These are phyloP conservation scores for Clytia hemisphaerica DNA, from an alignment of 30 jellyfish, hydroid and myxozoan genomes.

Conservation along the genomic window DNA sequence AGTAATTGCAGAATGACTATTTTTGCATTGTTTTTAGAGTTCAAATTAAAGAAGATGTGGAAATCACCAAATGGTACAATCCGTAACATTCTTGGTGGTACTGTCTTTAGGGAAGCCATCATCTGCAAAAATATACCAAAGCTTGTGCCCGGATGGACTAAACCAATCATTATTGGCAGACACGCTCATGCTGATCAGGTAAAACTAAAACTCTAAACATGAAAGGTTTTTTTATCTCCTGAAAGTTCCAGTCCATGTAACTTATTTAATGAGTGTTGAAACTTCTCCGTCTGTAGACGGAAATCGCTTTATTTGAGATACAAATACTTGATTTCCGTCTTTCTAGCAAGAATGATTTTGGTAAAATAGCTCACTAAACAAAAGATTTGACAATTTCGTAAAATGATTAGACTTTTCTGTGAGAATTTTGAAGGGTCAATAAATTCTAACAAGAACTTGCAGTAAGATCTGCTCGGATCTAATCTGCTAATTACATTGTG, in stretches of 20 bases:
- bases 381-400: too few species aligned
- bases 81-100: conserved; percentile 90
- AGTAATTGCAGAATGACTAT: not conserved
- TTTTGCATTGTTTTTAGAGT: conserved; percentile 27
- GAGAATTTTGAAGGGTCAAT: not conserved
- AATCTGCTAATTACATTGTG: not conserved
- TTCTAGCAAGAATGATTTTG: too few species aligned
- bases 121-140: conserved; percentile 71
- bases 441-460: not conserved
- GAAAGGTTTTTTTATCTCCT: too few species aligned
- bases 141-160: conserved; percentile 95
- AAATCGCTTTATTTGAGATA: too few species aligned
- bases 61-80: conserved; percentile 95
- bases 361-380: too few species aligned
- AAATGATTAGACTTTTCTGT: too few species aligned
- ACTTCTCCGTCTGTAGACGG: too few species aligned
- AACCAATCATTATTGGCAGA: conserved; percentile 88
- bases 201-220: too few species aligned
- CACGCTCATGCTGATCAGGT: conserved; percentile 98
- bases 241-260: too few species aligned
- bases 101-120: conserved; percentile 91
- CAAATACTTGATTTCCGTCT: too few species aligned
- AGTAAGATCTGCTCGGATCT: not conserved
- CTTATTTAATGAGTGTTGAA: too few species aligned
- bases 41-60: conserved; percentile 89